Conservation (phyloP, 2,113 vertebrate genomes). For the Chroicocephalus ridibundus region DNA sequence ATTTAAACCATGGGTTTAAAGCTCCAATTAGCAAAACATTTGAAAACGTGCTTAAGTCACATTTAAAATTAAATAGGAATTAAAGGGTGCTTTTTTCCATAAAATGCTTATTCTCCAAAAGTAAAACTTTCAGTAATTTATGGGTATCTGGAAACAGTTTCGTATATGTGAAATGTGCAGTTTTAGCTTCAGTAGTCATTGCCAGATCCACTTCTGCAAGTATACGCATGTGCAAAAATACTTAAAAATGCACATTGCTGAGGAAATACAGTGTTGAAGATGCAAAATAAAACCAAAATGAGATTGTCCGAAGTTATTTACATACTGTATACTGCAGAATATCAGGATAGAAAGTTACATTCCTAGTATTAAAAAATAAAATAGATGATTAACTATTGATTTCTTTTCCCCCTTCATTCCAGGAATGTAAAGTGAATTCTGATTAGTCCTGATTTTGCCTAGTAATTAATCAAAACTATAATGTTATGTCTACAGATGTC, state of each 20-base stretch:
- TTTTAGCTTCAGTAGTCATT: background rate
- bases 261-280: background rate
- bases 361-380: background rate
- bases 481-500: background rate
- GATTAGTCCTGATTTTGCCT: background rate
- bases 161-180: accelerated
- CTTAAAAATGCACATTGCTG: background rate
- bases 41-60: background rate
- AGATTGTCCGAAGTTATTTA: background rate
- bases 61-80: background rate
- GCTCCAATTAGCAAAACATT: background rate
- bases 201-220: background rate
- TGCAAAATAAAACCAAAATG: background rate
- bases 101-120: background rate
- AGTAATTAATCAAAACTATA: background rate
- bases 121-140: background rate
- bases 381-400: background rate
- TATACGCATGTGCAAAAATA: background rate
- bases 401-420: background rate
- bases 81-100: background rate
- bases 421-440: background rate
- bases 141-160: background rate
- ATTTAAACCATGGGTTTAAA: background rate
- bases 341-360: background rate
- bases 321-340: background rate